Evolutionary conservation across 2,797 vertebrate genomes (phyloP).

Genomic region (Geotrypetes seraphini): DNA sequence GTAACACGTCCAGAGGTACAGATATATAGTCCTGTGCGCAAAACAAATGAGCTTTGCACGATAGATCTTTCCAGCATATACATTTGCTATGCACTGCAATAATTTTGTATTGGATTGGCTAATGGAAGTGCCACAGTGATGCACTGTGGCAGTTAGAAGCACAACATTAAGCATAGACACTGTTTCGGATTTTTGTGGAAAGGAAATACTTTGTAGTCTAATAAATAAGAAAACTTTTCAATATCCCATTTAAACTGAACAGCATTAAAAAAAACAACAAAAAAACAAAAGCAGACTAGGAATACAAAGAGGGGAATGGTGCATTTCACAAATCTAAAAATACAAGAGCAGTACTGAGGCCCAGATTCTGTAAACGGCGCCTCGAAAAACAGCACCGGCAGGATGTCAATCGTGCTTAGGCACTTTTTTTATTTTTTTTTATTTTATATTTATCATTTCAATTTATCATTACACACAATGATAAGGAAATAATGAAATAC

Average conservation of each 20-base stretch:
- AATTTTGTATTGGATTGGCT: conserved; percentile 6
- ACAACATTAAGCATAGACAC: conserved; percentile 12
- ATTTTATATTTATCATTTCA: no score
- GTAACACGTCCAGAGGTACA: not conserved
- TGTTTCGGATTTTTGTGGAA: conserved; percentile 14
- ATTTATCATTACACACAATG: no score
- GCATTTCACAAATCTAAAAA: conserved; percentile 4
- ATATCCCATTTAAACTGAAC: conserved; percentile 8
- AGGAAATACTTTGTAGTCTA: conserved; percentile 2
- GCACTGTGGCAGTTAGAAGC: conserved; percentile 11
- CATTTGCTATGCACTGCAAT: not conserved
- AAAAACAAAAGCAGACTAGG: not conserved
- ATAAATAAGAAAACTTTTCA: conserved; percentile 8
- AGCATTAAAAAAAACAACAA: conserved; percentile 8
- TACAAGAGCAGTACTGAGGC: no score
- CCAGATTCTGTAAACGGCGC: no score
- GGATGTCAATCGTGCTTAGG: no score
- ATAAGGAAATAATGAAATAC: no score
- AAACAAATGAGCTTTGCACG: not conserved
- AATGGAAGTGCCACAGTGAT: conserved; percentile 7
- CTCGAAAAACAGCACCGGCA: no score
- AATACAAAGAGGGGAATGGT: not conserved
- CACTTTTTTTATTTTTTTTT: no score
- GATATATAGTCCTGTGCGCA: not conserved
- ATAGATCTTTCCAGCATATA: conserved; percentile 4